Percentiles rank a stretch among this genome's conserved stretches.
Evolutionary conservation across 2,797 vertebrate genomes (phyloP).

Genomic region (Amphiprion clarkii): DNA sequence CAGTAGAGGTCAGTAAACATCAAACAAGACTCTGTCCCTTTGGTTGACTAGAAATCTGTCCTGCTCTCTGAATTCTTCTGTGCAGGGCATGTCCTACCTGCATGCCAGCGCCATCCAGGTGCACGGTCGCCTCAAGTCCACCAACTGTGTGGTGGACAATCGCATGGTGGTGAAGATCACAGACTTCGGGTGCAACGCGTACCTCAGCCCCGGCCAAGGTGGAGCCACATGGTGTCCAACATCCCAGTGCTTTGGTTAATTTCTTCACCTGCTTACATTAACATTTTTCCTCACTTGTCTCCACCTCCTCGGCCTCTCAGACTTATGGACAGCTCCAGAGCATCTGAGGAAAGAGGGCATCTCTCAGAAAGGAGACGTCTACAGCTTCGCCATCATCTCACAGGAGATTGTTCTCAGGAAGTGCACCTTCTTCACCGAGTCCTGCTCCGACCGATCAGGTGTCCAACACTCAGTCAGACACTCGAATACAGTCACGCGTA

Average conservation of each 20-base stretch:
- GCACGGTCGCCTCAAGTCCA: constrained; percentile 96
- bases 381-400: constrained; percentile 94
- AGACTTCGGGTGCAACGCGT: constrained; percentile 94
- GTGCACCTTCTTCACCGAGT: constrained; percentile 89
- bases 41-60: not conserved
- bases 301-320: constrained; percentile 52
- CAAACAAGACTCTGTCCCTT: not conserved
- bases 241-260: not conserved
- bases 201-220: constrained; percentile 91
- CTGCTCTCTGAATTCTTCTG: not conserved
- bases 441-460: constrained; percentile 87
- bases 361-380: constrained; percentile 97
- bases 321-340: constrained; percentile 92
- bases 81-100: constrained; percentile 97
- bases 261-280: not conserved
- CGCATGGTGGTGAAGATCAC: constrained; percentile 99
- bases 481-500: not conserved
- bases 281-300: not conserved
- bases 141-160: constrained; percentile 96
- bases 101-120: constrained; percentile 95
- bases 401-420: constrained; percentile 95
- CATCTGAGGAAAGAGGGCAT: constrained; percentile 87
- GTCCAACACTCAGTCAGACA: not conserved
- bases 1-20: constrained; percentile 39
- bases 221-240: not conserved